phyloP scores from a whole-genome alignment of 1,140 invertebrate genomes.

The Cydia pomonella region DNA sequence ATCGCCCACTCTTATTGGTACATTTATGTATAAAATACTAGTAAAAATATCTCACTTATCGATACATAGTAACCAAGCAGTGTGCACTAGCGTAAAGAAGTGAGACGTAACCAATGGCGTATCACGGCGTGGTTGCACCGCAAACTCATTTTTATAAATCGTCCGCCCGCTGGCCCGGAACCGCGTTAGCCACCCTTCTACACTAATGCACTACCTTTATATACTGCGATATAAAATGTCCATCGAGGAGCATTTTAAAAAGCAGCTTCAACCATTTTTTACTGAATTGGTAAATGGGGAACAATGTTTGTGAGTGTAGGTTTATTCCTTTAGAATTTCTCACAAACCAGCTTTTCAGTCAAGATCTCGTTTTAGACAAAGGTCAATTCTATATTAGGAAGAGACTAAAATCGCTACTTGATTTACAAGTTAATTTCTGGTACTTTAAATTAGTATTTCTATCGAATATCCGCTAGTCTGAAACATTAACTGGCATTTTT shows the following conservation, averaged over 20 bases:
- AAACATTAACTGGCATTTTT: too few species aligned
- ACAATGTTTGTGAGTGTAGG: too few species aligned
- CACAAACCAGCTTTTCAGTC: too few species aligned
- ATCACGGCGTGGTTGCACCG: slow-evolving; percentile 76
- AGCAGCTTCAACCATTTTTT: slow-evolving; percentile 4
- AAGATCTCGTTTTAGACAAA: too few species aligned
- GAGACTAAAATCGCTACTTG: too few species aligned
- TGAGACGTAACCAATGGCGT: slow-evolving; percentile 79
- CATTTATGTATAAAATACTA: too few species aligned
- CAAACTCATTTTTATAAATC: slow-evolving; percentile 81
- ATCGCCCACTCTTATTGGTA: neutral
- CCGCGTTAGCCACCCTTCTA: slow-evolving; percentile 68
- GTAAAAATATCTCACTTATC: neutral
- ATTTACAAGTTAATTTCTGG: too few species aligned
- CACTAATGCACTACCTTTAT: slow-evolving; percentile 54
- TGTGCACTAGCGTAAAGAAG: slow-evolving; percentile 66
- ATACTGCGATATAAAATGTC: slow-evolving; percentile 39
- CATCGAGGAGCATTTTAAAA: neutral
- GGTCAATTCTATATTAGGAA: too few species aligned
- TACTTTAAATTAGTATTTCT: too few species aligned
- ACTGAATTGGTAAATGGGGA: too few species aligned
- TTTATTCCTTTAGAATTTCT: neutral
- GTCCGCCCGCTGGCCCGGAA: slow-evolving; percentile 71
- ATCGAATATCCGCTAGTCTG: too few species aligned
- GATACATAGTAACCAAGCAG: neutral